phyloP scores from a whole-genome alignment of 2,113 vertebrate species.

The Anhinga rufa region DNA sequence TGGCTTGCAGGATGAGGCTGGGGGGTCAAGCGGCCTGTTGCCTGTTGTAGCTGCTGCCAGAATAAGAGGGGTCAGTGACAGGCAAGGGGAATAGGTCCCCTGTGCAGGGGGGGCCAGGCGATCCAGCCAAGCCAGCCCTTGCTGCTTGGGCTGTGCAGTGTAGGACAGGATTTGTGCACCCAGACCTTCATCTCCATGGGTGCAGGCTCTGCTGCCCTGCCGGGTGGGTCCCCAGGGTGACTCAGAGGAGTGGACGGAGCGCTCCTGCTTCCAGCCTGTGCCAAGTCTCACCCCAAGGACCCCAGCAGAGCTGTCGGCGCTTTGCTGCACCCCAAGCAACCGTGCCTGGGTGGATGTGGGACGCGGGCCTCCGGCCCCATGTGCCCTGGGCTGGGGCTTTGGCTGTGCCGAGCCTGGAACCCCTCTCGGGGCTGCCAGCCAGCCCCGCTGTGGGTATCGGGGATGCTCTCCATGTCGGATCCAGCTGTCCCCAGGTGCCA shows the following conservation, averaged over 20 bases:
- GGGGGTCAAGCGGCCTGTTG: not conserved
- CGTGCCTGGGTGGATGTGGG: not conserved
- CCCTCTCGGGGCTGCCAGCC: not conserved
- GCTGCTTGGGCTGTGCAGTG: not conserved
- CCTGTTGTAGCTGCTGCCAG: not conserved
- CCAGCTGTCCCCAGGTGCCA: not conserved
- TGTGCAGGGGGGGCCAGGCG: fast-evolving
- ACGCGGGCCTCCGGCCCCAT: not conserved
- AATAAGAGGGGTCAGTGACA: fast-evolving
- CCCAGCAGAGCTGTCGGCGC: not conserved
- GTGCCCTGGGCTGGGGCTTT: not conserved
- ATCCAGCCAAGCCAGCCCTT: not conserved
- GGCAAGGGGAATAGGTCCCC: not conserved
- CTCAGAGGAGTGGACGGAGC: not conserved
- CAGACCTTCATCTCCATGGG: not conserved
- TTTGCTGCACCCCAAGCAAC: not conserved
- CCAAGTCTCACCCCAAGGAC: not conserved
- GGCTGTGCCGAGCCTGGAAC: not conserved
- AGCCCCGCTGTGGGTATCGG: fast-evolving
- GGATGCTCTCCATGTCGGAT: not conserved
- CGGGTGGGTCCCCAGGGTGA: not conserved
- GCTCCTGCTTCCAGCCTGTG: not conserved
- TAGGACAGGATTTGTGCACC: not conserved
- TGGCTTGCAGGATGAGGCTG: fast-evolving
- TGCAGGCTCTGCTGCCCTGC: not conserved